phyloP scores from a whole-genome alignment of 2,888 invertebrate genomes.

The Cheilosia pagana region DNA sequence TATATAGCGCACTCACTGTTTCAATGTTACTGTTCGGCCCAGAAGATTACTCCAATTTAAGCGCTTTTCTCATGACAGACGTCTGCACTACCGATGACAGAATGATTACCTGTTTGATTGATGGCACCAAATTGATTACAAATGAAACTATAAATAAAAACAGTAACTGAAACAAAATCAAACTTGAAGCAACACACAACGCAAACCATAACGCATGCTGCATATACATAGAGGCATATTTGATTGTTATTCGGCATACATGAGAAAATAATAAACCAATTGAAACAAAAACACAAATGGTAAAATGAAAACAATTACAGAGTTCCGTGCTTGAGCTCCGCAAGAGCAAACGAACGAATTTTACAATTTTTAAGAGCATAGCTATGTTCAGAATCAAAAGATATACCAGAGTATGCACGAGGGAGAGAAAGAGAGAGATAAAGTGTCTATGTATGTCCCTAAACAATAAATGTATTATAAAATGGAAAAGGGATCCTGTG shows the following conservation, averaged over 20 bases:
- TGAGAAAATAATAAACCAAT: conserved; percentile 16
- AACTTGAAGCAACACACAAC: conserved; percentile 15
- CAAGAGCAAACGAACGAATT: conserved; percentile 23
- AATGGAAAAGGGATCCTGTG: conserved; percentile 25
- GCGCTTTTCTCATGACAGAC: no score
- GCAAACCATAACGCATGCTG: conserved; percentile 39
- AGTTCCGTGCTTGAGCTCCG: conserved; percentile 48
- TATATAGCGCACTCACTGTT: no score
- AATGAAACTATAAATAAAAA: background rate
- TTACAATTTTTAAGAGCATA: background rate
- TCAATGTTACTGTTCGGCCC: no score
- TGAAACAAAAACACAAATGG: conserved; percentile 7
- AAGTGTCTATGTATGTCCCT: conserved; percentile 20
- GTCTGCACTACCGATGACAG: no score
- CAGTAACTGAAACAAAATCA: conserved; percentile 7
- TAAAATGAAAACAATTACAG: conserved; percentile 49
- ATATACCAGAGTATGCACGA: conserved; percentile 26
- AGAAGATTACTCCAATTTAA: no score
- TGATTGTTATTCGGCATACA: conserved; percentile 11
- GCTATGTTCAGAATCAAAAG: conserved; percentile 73
- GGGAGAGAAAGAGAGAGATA: background rate
- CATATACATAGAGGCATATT: conserved; percentile 8
- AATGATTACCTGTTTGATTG: no score
- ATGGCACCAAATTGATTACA: background rate
- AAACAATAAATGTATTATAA: conserved; percentile 15